Base-by-base conservation (phyloP, 2,888 invertebrate genomes). In the Polydesmus complanatus region DNA sequence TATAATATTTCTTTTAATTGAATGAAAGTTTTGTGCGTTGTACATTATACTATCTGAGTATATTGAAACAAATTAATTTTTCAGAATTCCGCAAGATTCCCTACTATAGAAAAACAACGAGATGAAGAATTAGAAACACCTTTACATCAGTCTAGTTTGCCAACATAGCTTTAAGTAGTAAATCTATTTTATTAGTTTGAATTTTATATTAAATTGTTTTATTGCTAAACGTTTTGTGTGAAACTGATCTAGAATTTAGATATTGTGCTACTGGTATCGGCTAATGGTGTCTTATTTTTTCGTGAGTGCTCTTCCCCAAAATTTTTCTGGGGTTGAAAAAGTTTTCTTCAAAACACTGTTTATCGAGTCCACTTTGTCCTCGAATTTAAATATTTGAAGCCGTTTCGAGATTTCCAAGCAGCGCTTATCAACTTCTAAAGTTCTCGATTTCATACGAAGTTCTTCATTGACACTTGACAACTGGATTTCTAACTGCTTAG, bases 61-160 rank as follows among this genome's bases (percentile, higher is more conserved):
- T n/a, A n/a, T n/a, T n/a, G n/a, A n/a, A 51, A 11, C 2, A 23
- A 27, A 2, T 58, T 51, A 26, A 11, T 58, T 21, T 51, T 58
- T 25, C 51, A 58, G 58, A 58, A 58, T 51, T 51, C 58, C 2
- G 50, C 52, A 2, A 50, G n/a, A 27, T 23, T 51, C 25, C 58
- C 58, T 8, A 8, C 37, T 37, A 37, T 8, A 37, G 37, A 37
- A 37, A 37, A 37, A 14, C 37, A 5, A 37, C 37, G 14, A 37
- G 8, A 37, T 8, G 37, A 37, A 5, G 37, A 37, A 37, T 37
- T 37, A 8, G 14, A 8, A 37, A 37, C 37, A 8, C 37, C 37
- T 5, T 37, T 37, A 14, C 37, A 37, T 37, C 5, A 14, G 8
- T 37, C 37, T 8, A 37, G 14, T n/a, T n/a, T n/a, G n/a, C n/a